These are phyloP conservation scores for Sebastes hubbsi DNA, from an alignment of 2,797 vertebrate genomes.

Conservation along the genomic window DNA sequence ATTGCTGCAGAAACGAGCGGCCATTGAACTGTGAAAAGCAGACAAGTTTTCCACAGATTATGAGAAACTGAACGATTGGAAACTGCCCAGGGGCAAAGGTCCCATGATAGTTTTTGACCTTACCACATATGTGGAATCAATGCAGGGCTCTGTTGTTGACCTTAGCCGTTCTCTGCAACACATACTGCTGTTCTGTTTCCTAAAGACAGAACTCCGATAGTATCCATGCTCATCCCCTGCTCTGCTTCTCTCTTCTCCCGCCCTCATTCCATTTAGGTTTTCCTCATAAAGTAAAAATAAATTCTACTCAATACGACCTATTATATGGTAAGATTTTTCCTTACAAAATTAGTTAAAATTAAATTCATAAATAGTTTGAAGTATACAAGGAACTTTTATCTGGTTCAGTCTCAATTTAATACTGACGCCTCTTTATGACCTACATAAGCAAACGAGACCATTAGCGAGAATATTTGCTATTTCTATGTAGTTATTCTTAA, in stretches of 20 bases:
- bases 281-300: background rate
- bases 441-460: too few species aligned
- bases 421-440: too few species aligned
- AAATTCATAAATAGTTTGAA: background rate
- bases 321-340: background rate
- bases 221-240: background rate
- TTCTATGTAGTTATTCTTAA: too few species aligned
- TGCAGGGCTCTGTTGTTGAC: slow-evolving; percentile 67
- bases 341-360: background rate
- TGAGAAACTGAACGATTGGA: slow-evolving; percentile 69
- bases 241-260: background rate
- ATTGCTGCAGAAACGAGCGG: slow-evolving; percentile 66
- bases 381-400: background rate
- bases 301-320: background rate
- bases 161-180: slow-evolving; percentile 42
- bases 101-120: slow-evolving; percentile 70
- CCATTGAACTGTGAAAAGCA: slow-evolving; percentile 73
- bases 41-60: slow-evolving; percentile 71
- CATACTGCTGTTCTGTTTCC: slow-evolving; percentile 31
- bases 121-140: slow-evolving; percentile 68
- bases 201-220: slow-evolving; percentile 19
- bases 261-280: background rate
- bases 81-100: slow-evolving; percentile 70
- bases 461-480: too few species aligned
- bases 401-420: background rate